A percentile compares a stretch with the other conserved stretches of the same genome.
Conservation (phyloP, 2,888 invertebrate genomes). For the Onthophagus sagittarius region DNA sequence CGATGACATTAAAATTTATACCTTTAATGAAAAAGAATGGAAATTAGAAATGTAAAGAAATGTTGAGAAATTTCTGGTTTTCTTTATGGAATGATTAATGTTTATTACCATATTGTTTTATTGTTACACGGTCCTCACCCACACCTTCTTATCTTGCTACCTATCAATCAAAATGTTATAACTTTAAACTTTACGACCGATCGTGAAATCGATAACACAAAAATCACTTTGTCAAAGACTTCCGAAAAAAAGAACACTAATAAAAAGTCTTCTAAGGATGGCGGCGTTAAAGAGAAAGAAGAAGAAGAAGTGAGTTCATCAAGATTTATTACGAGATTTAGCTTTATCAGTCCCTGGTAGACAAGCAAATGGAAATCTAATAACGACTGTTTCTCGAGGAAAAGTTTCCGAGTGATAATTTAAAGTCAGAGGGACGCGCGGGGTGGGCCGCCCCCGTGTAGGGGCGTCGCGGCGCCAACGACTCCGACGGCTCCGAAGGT, state of each 20-base stretch:
- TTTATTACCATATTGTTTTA: not conserved
- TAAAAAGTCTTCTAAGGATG: not conserved
- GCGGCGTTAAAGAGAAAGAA: not conserved
- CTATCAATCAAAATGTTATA: not conserved
- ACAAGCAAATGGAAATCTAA: slow-evolving; percentile 26
- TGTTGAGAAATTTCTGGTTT: not conserved
- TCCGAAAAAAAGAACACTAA: not conserved
- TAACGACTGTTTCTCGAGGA: slow-evolving; percentile 25
- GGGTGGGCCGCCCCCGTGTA: slow-evolving; percentile 32
- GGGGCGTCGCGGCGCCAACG: slow-evolving; percentile 2
- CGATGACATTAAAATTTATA: not conserved
- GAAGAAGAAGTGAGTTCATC: slow-evolving; percentile 18
- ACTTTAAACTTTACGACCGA: not conserved
- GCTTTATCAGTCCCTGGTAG: slow-evolving; percentile 7
- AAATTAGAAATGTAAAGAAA: not conserved
- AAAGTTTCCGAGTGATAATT: slow-evolving; percentile 26
- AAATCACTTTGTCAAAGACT: slow-evolving; percentile 10
- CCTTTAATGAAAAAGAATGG: not conserved
- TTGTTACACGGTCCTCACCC: not conserved
- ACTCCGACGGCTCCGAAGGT: slow-evolving; percentile 15
- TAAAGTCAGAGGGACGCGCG: slow-evolving; percentile 37
- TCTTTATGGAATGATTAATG: not conserved
- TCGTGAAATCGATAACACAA: not conserved
- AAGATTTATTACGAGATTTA: slow-evolving; percentile 23
- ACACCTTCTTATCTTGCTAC: not conserved